Conservation (phyloP, 2,888 invertebrate species). For the Perithous albicinctus region DNA sequence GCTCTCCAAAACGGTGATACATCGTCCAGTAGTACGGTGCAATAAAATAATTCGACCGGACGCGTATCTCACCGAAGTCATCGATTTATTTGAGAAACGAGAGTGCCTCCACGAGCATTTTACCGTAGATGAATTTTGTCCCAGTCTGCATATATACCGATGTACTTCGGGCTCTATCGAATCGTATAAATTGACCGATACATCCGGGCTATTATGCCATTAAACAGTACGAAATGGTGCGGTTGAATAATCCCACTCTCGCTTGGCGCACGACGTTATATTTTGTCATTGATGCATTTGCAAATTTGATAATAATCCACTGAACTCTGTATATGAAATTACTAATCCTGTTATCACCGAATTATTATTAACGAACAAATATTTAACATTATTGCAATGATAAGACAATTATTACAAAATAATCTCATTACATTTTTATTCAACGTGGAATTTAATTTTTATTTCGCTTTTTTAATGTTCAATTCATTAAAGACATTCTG, state of each 20-base stretch:
- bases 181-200: conserved; percentile 27
- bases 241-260: conserved; percentile 15
- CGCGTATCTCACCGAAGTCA: conserved; percentile 38
- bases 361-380: neutral
- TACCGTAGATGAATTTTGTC: conserved; percentile 31
- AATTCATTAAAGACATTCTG: too few species aligned
- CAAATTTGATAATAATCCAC: conserved; percentile 15
- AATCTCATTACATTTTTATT: too few species aligned
- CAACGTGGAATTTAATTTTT: too few species aligned
- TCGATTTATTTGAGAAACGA: conserved; percentile 44
- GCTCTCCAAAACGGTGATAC: conserved; percentile 4
- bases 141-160: neutral
- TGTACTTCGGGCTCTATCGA: conserved; percentile 7
- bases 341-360: neutral
- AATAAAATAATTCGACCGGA: conserved; percentile 48
- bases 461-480: too few species aligned
- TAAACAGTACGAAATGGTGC: conserved; percentile 27
- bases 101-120: neutral
- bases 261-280: neutral
- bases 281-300: conserved; percentile 2
- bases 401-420: too few species aligned
- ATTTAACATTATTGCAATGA: neutral
- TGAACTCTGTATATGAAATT: neutral
- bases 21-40: conserved; percentile 19
- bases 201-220: conserved; percentile 24